Percentiles rank a stretch among this genome's conserved stretches.
Evolutionary conservation across 2,113 vertebrate species (phyloP).

Genomic region (Callithrix jacchus): DNA sequence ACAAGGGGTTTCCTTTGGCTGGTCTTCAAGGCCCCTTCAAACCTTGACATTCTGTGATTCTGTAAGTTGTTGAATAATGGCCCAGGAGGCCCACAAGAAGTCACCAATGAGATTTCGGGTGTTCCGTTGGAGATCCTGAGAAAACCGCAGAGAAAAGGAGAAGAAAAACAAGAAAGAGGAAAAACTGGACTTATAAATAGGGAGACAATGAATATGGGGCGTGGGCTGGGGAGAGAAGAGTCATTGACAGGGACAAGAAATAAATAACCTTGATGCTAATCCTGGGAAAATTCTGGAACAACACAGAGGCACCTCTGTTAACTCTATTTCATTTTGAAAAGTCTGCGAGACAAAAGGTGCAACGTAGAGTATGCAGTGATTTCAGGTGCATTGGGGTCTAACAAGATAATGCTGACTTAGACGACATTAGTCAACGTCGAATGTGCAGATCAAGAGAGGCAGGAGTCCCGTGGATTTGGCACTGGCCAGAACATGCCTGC

Average conservation of each 20-base stretch:
- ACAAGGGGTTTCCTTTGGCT: background rate
- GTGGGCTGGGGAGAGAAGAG: background rate
- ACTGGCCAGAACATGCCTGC: accelerated
- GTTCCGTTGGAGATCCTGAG: background rate
- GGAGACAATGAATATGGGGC: background rate
- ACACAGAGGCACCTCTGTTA: background rate
- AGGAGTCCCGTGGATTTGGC: accelerated
- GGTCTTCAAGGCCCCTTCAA: background rate
- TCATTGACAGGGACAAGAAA: background rate
- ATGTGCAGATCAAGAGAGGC: background rate
- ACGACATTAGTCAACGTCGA: background rate
- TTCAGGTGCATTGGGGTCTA: background rate
- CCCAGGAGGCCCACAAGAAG: background rate
- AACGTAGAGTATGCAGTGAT: no score
- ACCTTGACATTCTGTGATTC: background rate
- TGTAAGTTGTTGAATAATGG: background rate
- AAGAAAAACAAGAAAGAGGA: background rate
- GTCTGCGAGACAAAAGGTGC: background rate
- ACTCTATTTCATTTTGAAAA: background rate
- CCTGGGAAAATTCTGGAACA: background rate
- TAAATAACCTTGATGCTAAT: background rate
- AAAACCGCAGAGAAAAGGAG: background rate
- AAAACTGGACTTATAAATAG: background rate
- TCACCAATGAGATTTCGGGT: background rate
- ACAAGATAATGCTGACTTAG: accelerated